These are phyloP conservation scores for Epistrophe grossulariae DNA, from an alignment of 2,888 invertebrate species.

Conservation along the genomic window DNA sequence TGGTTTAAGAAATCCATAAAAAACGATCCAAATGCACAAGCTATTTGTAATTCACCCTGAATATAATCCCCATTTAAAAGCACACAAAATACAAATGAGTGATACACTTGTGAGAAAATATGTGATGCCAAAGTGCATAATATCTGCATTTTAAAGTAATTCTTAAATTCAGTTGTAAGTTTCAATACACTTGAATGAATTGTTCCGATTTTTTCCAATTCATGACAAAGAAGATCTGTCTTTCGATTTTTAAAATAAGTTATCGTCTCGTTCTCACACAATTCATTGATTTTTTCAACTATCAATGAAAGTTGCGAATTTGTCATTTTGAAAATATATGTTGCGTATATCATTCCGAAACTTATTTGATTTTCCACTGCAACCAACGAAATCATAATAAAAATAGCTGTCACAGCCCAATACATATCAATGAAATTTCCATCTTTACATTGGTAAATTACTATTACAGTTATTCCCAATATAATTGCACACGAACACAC, in stretches of 20 bases:
- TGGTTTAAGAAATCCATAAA: not conserved
- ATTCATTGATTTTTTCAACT: conserved; percentile 1
- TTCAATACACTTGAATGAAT: conserved; percentile 16
- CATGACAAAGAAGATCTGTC: not conserved
- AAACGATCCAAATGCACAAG: not conserved
- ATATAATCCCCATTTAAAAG: not conserved
- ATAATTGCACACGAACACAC: not conserved
- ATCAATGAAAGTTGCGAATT: not conserved
- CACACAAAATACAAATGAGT: not conserved
- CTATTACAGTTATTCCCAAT: not conserved
- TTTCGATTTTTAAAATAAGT: not conserved
- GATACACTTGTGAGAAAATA: not conserved
- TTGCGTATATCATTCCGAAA: conserved; percentile 23
- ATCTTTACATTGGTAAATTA: not conserved
- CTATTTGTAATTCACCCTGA: not conserved
- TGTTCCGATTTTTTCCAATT: conserved; percentile 16
- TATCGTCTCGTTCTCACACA: not conserved
- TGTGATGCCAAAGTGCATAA: not conserved
- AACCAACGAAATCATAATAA: not conserved
- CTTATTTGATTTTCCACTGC: conserved; percentile 19
- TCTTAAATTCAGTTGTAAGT: conserved; percentile 7
- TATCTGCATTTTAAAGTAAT: conserved; percentile 13
- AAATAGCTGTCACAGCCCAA: not conserved
- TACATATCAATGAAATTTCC: not conserved
- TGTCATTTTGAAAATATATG: conserved; percentile 20